Evolutionary conservation across 1,140 invertebrate species (phyloP), one percentile per base, ranked within the genome.

Genomic region (Trichonephila clavata): DNA sequence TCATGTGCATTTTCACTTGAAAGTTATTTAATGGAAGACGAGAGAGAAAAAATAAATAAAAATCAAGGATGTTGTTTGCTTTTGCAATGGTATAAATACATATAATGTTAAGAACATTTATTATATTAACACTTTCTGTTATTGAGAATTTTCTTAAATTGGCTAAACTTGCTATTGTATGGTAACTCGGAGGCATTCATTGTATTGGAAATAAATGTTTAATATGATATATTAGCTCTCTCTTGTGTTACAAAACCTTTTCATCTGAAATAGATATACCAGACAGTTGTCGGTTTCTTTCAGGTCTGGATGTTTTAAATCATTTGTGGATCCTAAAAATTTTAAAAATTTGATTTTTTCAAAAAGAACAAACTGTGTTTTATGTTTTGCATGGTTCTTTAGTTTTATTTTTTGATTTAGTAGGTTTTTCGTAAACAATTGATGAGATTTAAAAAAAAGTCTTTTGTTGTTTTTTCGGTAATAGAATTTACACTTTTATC

Each of bases 1-100:
- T 84, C 57, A 59, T 84, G 57, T 84, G n/a, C 43, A 84, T 57
- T 21, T 57, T 84, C 57, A 57, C 18, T 84, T 83, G 43, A 24
- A 84, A 84, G 43, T 18, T 18, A 39, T 20, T 77, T 77, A 77
- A 32, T 77, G 32, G 32, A 77, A 27, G 16, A 77, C 24, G 5
- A 16, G n/a, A 39, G 18, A 18, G 14, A 77, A 20, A 77, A 32
- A 39, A 16, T 77, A 32, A 50, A 50, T 50, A 50, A 50, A 50
- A 50, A 50, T 50, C 50, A 50, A 18, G 71, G 18, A 16, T 32
- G 27, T 71, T 71, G 68, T 27, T 32, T 32, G 24, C 71, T 32
- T 77, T 77, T 39, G 71, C 32, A 27, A 77, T 13, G 32, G 13
- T 32, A 20, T 77, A 77, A 32, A 77, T 77, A 32, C 32, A 77